Conservation (phyloP, 1,140 invertebrate species). For the Cataglyphis hispanica region DNA sequence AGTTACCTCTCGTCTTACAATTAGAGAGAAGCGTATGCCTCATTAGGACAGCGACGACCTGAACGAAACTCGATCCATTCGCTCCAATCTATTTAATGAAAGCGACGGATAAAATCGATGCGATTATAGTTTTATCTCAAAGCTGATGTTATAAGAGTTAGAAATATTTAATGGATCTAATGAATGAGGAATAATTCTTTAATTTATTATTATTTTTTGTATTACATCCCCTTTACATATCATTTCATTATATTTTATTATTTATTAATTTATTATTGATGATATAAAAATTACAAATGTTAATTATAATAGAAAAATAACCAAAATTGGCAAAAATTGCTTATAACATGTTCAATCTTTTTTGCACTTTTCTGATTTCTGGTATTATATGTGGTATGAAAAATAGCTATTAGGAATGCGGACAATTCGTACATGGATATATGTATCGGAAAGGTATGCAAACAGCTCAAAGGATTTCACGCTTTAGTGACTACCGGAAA, state of each 20-base stretch:
- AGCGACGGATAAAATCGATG: conserved; percentile 12
- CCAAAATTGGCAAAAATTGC: background rate
- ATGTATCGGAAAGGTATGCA: conserved; percentile 37
- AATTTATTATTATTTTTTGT: background rate
- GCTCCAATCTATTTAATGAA: conserved; percentile 56
- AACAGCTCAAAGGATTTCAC: conserved; percentile 40
- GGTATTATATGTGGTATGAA: background rate
- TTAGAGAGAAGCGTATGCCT: conserved; percentile 31
- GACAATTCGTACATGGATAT: conserved; percentile 21
- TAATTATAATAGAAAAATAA: no score
- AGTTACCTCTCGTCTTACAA: conserved; percentile 24
- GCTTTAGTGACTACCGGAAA: conserved; percentile 37
- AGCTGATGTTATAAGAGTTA: background rate
- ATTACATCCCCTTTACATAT: background rate
- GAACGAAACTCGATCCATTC: conserved; percentile 30
- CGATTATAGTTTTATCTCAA: background rate
- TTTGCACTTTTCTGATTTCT: background rate
- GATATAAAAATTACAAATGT: no score
- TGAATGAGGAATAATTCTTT: background rate
- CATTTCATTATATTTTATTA: no score
- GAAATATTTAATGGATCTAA: background rate
- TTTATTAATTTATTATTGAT: no score
- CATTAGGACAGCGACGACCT: conserved; percentile 27
- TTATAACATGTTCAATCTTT: background rate
- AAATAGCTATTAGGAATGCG: conserved; percentile 32